Conservation (phyloP, 2,113 vertebrate genomes). For the Athene cunicularia region DNA sequence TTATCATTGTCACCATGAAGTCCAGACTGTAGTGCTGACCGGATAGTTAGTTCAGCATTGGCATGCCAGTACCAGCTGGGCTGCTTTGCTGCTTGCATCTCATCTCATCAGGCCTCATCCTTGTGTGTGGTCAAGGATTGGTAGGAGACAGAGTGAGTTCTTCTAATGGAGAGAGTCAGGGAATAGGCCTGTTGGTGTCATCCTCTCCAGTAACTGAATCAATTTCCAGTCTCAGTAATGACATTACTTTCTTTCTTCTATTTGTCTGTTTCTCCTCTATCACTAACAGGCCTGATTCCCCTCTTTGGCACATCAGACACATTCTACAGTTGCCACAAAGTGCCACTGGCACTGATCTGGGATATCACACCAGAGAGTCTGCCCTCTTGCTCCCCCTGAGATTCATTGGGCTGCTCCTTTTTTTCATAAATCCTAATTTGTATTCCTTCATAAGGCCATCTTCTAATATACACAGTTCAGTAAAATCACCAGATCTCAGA, state of each 20-base stretch:
- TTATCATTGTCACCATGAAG: background rate
- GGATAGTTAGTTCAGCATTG: background rate
- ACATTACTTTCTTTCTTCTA: background rate
- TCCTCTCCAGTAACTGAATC: background rate
- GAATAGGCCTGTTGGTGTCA: background rate
- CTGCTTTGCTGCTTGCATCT: background rate
- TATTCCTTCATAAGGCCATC: background rate
- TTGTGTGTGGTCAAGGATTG: background rate
- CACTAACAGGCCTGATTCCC: background rate
- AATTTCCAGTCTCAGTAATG: background rate
- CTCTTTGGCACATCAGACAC: background rate
- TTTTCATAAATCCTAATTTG: background rate
- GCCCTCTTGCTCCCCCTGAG: background rate
- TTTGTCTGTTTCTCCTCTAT: background rate
- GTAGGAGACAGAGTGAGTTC: background rate
- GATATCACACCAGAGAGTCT: background rate
- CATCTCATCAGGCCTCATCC: background rate
- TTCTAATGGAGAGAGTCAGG: background rate
- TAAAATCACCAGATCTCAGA: background rate
- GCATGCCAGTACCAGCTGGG: background rate
- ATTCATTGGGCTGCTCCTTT: background rate
- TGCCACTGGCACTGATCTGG: background rate
- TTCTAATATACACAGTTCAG: background rate
- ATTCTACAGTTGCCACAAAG: accelerated
- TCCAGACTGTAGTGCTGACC: background rate